Base-by-base conservation (phyloP, 1,140 invertebrate species). In the Diabrotica virgifera region DNA sequence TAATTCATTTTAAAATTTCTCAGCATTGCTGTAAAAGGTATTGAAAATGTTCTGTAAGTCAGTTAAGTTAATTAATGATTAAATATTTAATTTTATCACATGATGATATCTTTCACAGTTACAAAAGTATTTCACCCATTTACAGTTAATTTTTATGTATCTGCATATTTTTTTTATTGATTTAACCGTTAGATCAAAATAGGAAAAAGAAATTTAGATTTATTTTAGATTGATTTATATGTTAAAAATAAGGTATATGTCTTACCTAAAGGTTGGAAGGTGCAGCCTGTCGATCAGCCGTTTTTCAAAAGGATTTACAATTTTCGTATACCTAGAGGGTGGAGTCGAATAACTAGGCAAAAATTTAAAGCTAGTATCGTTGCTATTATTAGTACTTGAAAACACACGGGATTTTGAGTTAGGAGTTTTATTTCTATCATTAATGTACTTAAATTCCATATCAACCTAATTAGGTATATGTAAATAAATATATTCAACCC, bases 291-390 rank as follows among this genome's bases (percentile, higher is more conserved):
- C 75, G 0, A 71, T 65, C 12, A 76, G 57, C 36, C 75, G 73
- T 11, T 63, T 52, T 63, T 78, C 75, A 59, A 78, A 78, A 10
- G 77, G 77, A 67, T 78, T 78, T 12, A 69, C 64, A 46, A 78
- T 74, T 67, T 69, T 77, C 5, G 65, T 40, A 58, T 73, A 70
- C 8, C 72, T 56, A 12, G 75, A 76, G 6, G 75, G 75, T 8
- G 75, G 75, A 10, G 75, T 76, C 5, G 73, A 75, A 63, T 66
- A 66, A 54, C 63, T 65, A 6, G 72, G 70, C 9, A 76, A 60
- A 52, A 55, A 62, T 64, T 64, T 60, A 62, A 75, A 76, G 35
- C 69, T 73, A 66, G 70, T 75, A 67, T 76, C 73, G 36, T 46
- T 8, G n/a, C 60, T 57, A 35, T 13, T 63, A 6, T 8, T 51